Evolutionary conservation across 2,888 invertebrate genomes (phyloP).

Genomic region (Epirrhoe alternata): DNA sequence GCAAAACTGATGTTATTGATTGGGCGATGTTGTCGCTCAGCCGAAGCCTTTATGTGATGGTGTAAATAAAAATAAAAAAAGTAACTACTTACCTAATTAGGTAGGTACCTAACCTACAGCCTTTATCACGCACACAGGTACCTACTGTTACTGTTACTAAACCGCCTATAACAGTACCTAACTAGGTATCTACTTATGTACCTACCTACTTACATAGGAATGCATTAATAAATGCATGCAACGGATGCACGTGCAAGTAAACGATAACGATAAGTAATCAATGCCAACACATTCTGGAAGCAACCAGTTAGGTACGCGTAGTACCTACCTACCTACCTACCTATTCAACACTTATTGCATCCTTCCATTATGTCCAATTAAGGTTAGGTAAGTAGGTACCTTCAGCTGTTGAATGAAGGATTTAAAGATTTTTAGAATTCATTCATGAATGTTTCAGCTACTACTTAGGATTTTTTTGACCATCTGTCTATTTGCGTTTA

Average conservation of each 20-base stretch:
- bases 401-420: not conserved
- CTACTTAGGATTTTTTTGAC: no score
- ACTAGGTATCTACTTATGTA: not conserved
- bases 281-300: constrained; percentile 18
- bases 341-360: no score
- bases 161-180: no score
- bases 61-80: no score
- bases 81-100: no score
- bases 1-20: no score
- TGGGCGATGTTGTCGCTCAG: no score
- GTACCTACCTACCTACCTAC: constrained; percentile 1
- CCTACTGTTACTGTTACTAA: not conserved
- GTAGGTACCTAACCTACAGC: no score
- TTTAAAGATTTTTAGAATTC: not conserved
- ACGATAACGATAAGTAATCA: constrained; percentile 23
- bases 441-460: constrained; percentile 1
- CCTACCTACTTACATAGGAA: not conserved
- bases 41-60: no score
- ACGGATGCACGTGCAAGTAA: constrained; percentile 27
- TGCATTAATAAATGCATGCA: constrained; percentile 10
- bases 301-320: constrained; percentile 12
- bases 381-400: not conserved
- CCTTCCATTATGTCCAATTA: no score
- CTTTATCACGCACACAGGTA: not conserved
- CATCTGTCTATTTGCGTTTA: no score